Conservation (phyloP, 2,113 vertebrate genomes). For the Hyla sarda region DNA sequence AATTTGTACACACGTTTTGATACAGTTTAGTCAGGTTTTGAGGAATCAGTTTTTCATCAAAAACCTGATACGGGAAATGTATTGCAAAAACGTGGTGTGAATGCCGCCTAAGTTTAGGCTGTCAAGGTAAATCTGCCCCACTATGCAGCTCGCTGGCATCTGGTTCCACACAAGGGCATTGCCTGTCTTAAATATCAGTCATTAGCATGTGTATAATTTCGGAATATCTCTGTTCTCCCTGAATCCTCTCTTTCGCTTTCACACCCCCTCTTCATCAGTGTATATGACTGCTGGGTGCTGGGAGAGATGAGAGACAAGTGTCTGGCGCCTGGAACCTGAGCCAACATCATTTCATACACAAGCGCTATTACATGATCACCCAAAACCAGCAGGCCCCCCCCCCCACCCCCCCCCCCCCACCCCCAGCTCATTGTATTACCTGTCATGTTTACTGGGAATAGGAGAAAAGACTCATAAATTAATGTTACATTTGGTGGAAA, state of each 20-base stretch:
- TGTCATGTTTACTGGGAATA: slow-evolving; percentile 55
- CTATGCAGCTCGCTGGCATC: background rate
- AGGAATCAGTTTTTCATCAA: no score
- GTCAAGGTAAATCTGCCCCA: no score
- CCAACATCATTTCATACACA: slow-evolving; percentile 50
- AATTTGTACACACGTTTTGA: no score
- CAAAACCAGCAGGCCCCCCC: background rate
- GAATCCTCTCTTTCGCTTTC: background rate
- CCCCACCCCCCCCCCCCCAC: slow-evolving; percentile 7
- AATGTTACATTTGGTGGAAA: slow-evolving; percentile 57
- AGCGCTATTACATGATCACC: slow-evolving; percentile 41
- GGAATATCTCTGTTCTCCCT: background rate
- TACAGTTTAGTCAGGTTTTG: no score
- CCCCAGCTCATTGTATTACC: slow-evolving; percentile 56
- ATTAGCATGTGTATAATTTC: background rate
- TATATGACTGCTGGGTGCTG: slow-evolving; percentile 26
- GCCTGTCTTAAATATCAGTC: background rate
- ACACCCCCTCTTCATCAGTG: slow-evolving; percentile 22
- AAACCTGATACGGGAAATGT: no score
- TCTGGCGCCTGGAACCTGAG: slow-evolving; percentile 57
- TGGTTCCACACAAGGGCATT: background rate
- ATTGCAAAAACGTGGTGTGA: no score
- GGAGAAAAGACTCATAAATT: slow-evolving; percentile 49
- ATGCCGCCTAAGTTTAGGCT: no score
- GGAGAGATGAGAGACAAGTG: slow-evolving; percentile 57